Base-by-base conservation (phyloP, 1,140 invertebrate species). In the Diuraphis noxia region DNA sequence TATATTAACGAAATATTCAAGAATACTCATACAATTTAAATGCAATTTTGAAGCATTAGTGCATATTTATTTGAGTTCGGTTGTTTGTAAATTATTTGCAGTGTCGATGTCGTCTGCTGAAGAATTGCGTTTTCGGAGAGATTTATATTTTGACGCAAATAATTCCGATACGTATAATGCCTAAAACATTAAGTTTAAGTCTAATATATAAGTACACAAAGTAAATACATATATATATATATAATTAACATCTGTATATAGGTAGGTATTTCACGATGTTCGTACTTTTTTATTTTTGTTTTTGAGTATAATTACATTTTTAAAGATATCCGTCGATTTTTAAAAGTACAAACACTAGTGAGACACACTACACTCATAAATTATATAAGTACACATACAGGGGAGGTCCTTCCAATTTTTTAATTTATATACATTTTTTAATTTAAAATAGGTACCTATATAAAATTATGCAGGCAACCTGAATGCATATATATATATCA, bases 161-260 rank as follows among this genome's bases (percentile, higher is more conserved):
- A 91, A 82, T 82, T 91, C 89, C 21, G 89, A 82, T 49, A 91
- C 89, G 79, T 38, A 91, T 46, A 82, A 52, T 91, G 89, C 89
- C 89, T 91, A 91, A 82, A 91, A 91, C 89, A 91, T 90, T 49
- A 90, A 87, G 49, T 88, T 88, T 40, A 88, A 63, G 36, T 88
- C 25, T 88, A 30, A 88, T 88, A 88, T 63, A 63, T 49, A 52
- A 4, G 34, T 40, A 87, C 23, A 38, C n/a, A 30, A 56, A 56
- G 13, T 88, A 63, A 40, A 21, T 23, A 34, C n/a, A 34, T n/a
- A n/a, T n/a, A n/a, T n/a, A n/a, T n/a, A n/a, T n/a, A n/a, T n/a
- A n/a, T 85, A 72, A 72, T 72, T n/a, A 63, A 63, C 10, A 63
- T 63, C 10, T 63, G 10, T 63, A 30, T 19, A 49, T n/a, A 56